These are phyloP conservation scores for Takifugu ocellatus DNA, from an alignment of 2,797 vertebrate genomes.

Conservation along the genomic window DNA sequence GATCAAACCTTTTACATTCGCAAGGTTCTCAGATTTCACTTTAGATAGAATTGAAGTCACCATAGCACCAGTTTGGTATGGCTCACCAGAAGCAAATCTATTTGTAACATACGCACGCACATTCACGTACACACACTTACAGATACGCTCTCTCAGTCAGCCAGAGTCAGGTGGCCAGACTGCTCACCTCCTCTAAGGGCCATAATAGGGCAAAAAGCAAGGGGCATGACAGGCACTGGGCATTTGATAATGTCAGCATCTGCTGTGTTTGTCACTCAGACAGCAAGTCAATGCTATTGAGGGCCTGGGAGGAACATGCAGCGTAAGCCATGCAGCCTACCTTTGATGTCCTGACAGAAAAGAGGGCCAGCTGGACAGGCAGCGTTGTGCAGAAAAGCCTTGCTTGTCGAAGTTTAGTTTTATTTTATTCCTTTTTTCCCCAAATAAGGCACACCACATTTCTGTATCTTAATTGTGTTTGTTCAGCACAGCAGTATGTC, in stretches of 20 bases:
- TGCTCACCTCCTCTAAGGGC: constrained; percentile 86
- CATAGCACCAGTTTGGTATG: constrained; percentile 81
- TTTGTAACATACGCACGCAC: constrained; percentile 82
- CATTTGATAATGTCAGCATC: constrained; percentile 99
- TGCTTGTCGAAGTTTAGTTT: too few relatives aligned
- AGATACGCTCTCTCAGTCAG: constrained; percentile 37
- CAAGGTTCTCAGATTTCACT: constrained; percentile 50
- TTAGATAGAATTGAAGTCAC: constrained; percentile 64
- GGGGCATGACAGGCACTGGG: constrained; percentile 78
- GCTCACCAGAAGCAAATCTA: constrained; percentile 84
- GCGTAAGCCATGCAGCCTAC: constrained; percentile 34
- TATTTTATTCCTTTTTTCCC: too few relatives aligned
- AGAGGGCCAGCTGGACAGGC: constrained; percentile 8
- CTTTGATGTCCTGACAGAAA: constrained; percentile 42
- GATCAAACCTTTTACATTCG: constrained; percentile 11
- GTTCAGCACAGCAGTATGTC: constrained; percentile 2
- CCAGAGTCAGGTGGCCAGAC: constrained; percentile 73
- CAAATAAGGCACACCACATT: too few relatives aligned
- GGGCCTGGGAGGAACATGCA: constrained; percentile 49
- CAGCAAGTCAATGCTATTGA: constrained; percentile 62
- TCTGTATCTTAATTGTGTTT: too few relatives aligned
- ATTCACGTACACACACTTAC: constrained; percentile 60
- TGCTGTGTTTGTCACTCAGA: constrained; percentile 94
- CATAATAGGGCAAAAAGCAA: constrained; percentile 97
- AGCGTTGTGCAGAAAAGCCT: not conserved